Conservation (phyloP, 2,113 vertebrate genomes). For the rabbit (Oryctolagus cuniculus) region mOryCun1.1 NC_091453.1:3180001-3180500, state of each 20-base stretch:
- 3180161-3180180: constrained; percentile 95
- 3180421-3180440: constrained; percentile 40
- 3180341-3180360: constrained; percentile 38
- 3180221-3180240: constrained; percentile 94
- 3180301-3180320: constrained; percentile 35
- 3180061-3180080: constrained; percentile 53
- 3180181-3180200: constrained; percentile 95
- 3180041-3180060: constrained; percentile 56
- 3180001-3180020: not conserved
- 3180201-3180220: constrained; percentile 95
- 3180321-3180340: constrained; percentile 41
- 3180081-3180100: constrained; percentile 69
- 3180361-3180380: constrained; percentile 52
- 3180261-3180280: constrained; percentile 90
- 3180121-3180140: constrained; percentile 88
- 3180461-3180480: constrained; percentile 60
- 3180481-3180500: constrained; percentile 56
- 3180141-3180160: constrained; percentile 95
- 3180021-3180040: constrained; percentile 47
- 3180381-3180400: constrained; percentile 40
- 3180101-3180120: constrained; percentile 46
- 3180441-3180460: constrained; percentile 42
- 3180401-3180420: constrained; percentile 46
- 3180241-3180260: constrained; percentile 93
- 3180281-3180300: constrained; percentile 34